Evolutionary conservation across 1,140 invertebrate species (phyloP), one percentile per base, ranked within the genome.

Genomic region (Chironomus striatipennis): DNA sequence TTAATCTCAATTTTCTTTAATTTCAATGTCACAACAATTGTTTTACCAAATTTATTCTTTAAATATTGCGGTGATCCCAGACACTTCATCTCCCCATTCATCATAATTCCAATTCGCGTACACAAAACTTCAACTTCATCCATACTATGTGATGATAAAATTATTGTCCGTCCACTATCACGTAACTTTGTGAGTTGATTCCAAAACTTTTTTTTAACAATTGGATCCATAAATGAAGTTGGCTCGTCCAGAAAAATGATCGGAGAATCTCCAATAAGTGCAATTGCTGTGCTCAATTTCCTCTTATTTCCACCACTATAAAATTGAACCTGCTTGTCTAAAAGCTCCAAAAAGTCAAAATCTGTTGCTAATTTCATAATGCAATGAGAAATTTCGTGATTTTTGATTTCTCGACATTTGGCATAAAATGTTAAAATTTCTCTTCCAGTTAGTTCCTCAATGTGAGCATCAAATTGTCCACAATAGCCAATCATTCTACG

Each of bases 231-330:
- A 73, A 93, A 89, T 75, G 90, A 89, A 1, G 91, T 92, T 1
- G 92, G 92, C 81, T 94, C 92, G 82, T 94, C 96, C 76, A 98
- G 83, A 79, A 95, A 95, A 34, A 98, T 87, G 15, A 98, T 86
- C 10, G 90, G 87, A 6, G 95, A 93, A 84, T 96, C 90, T 18
- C 94, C 95, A 47, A 98, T 87, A 42, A 98, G 82, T 7, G 97
- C 93, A 73, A 99, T 89, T 0, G 96, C 96, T 57, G 96, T 95
- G 77, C 93, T 97, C 24, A 99, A 83, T 82, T 98, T 98, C 64
- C 97, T 87, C 81, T 97, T 98, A 77, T 98, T 99, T 0, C 97
- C 97, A 10, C 95, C 95, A 80, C 94, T 96, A 78, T 90, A 92
- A 81, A 83, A 86, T 76, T 82, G 82, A 24, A 88, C 85, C 80